These are phyloP conservation scores for Syrphus vitripennis DNA, from an alignment of 2,888 invertebrate genomes.

Conservation along the genomic window DNA sequence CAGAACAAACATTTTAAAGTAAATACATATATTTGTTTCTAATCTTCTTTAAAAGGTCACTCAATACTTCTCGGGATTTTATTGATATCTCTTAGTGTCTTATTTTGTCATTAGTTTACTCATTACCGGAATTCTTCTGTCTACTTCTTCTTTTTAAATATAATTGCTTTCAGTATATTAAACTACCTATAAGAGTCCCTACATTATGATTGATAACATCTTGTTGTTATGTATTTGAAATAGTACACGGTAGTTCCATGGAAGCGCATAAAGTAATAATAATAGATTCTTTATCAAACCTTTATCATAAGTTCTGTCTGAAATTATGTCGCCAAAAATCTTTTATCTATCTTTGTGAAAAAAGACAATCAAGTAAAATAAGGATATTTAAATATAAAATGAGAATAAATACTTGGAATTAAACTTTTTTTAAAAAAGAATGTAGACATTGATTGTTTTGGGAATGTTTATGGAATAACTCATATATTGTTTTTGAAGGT, in stretches of 20 bases:
- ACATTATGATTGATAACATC: neutral
- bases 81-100: too few species aligned
- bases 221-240: neutral
- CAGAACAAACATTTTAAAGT: too few species aligned
- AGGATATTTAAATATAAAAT: neutral
- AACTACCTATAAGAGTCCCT: too few species aligned
- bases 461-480: neutral
- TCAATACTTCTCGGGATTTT: too few species aligned
- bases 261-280: too few species aligned
- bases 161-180: neutral
- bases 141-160: neutral
- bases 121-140: neutral
- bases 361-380: neutral
- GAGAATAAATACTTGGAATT: neutral
- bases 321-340: neutral
- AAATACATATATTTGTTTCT: too few species aligned
- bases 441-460: neutral
- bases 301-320: too few species aligned
- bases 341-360: neutral
- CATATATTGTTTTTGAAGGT: too few species aligned
- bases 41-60: too few species aligned
- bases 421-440: neutral
- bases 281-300: too few species aligned
- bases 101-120: too few species aligned
- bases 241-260: neutral